Evolutionary conservation across 2,113 vertebrate genomes (phyloP), one percentile per base, ranked within the genome.

Genomic region (Alethe castanea): DNA sequence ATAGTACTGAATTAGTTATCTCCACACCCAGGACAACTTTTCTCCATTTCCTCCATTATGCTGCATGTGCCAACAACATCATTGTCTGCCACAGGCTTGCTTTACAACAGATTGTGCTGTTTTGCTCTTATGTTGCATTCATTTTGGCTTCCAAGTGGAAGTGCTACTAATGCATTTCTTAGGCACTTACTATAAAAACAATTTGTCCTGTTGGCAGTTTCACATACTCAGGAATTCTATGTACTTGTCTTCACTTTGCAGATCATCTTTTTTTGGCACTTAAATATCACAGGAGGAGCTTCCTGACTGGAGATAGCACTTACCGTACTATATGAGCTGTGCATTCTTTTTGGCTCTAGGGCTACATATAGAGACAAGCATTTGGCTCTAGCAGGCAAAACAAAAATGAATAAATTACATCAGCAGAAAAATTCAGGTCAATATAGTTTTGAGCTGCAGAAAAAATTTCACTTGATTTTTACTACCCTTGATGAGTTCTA

Each of bases 161-260:
- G 76, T 65, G 50, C 72, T 94, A 79, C 93, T 95, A 96, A 97
- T 96, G 93, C 74, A 17, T 92, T 93, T 96, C 92, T 91, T 79
- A 84, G 72, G 90, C 72, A 90, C 80, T 82, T 92, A 69, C 85
- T 94, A 95, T 72, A 90, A 95, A 94, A 97, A 84, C 82, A 85
- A 95, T 97, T 96, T 94, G 91, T 95, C 92, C 92, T 95, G 79
- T 65, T 97, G 91, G 94, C 96, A 96, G 76, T 83, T 94, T 84
- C 92, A 93, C 67, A 90, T 94, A 91, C 84, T 95, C 76, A 94
- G 65, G 69, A 96, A 93, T 87, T 88, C 93, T 77, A 47, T 61
- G 69, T 84, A 81, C 90, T 95, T 96, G 90, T 95, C 85, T 95
- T 95, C 84, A 60, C 89, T 96, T 96, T 92, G 83, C 86, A 93